A percentile compares a stretch with the other conserved stretches of the same genome.
These are phyloP conservation scores for Sepioteuthis lessoniana DNA, from an alignment of 2,888 invertebrate species.

Conservation along the genomic window DNA sequence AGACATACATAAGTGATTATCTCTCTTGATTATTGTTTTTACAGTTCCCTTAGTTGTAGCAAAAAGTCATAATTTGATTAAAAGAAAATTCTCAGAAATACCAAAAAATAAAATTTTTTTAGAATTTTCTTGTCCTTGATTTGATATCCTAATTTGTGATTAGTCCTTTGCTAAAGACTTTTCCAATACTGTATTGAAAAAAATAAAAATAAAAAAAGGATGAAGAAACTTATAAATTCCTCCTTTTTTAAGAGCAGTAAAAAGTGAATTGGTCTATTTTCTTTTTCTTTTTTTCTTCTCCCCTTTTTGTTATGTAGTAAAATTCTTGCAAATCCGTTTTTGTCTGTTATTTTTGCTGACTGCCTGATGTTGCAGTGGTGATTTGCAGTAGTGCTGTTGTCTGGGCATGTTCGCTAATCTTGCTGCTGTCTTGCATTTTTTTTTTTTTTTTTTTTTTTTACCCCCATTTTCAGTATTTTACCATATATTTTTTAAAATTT, in stretches of 20 bases:
- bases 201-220: neutral
- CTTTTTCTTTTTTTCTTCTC: neutral
- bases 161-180: too few relatives aligned
- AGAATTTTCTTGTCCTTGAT: too few relatives aligned
- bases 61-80: too few relatives aligned
- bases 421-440: neutral
- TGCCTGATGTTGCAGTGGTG: conserved; percentile 14
- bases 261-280: neutral
- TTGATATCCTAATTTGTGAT: too few relatives aligned
- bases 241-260: neutral
- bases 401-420: neutral
- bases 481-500: too few relatives aligned
- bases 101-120: too few relatives aligned
- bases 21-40: too few relatives aligned
- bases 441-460: neutral
- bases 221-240: neutral
- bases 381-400: neutral
- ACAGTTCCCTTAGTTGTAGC: too few relatives aligned
- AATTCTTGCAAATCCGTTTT: neutral
- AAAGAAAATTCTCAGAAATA: too few relatives aligned
- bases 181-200: too few relatives aligned
- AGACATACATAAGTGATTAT: too few relatives aligned
- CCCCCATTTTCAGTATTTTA: too few relatives aligned
- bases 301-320: neutral
- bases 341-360: neutral